phyloP scores from a whole-genome alignment of 2,113 vertebrate genomes.

The Odontophorus gujanensis region DNA sequence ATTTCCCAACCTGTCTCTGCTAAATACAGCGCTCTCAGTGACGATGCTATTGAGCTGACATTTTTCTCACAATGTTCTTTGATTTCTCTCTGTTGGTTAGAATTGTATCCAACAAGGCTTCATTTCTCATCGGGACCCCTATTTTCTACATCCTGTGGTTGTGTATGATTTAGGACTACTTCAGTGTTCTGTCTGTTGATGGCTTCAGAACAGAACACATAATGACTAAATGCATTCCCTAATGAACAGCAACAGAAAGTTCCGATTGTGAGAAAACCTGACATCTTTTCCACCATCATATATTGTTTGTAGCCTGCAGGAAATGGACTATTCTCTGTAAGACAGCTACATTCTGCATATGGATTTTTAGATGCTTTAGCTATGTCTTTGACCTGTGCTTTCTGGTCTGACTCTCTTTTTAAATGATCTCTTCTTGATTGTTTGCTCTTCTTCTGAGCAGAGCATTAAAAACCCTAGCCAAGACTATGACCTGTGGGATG shows the following conservation, averaged over 20 bases:
- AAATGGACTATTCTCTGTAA: not conserved
- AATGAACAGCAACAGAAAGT: constrained; percentile 15
- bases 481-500: constrained; percentile 44
- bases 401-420: constrained; percentile 8
- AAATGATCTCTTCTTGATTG: constrained; percentile 16
- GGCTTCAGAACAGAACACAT: not conserved
- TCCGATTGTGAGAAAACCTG: constrained; percentile 33
- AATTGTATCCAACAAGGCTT: not conserved
- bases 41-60: not conserved
- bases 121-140: not conserved
- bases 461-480: constrained; percentile 36
- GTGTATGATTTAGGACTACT: constrained; percentile 13
- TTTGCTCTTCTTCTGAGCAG: constrained; percentile 19
- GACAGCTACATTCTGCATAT: not conserved
- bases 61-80: not conserved
- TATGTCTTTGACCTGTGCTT: not conserved
- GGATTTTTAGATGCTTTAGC: constrained; percentile 37
- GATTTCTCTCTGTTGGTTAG: constrained; percentile 21
- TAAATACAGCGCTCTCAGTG: constrained; percentile 38
- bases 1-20: constrained; percentile 23
- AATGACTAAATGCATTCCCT: constrained; percentile 39
- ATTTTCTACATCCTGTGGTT: constrained; percentile 38
- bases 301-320: not conserved
- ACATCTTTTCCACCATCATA: constrained; percentile 1
- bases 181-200: constrained; percentile 14